phyloP scores from a whole-genome alignment of 2,113 vertebrate species.

The Dicaeum eximium region DNA sequence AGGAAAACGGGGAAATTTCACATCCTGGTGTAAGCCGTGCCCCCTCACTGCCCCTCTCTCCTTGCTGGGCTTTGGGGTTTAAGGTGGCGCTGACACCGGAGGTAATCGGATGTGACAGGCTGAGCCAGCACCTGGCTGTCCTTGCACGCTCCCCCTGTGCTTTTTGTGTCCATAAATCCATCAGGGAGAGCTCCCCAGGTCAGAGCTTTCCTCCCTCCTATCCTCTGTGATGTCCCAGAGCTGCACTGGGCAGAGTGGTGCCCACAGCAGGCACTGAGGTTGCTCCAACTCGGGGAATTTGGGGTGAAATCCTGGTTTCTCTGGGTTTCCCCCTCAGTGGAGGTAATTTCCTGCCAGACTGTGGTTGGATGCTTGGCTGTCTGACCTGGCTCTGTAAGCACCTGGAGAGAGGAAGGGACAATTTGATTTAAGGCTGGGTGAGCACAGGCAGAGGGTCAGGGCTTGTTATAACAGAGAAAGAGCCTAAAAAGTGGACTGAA shows the following conservation, averaged over 20 bases:
- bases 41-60: background rate
- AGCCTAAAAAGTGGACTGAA: background rate
- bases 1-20: background rate
- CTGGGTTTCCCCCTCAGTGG: background rate
- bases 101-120: background rate
- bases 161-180: background rate
- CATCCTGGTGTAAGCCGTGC: background rate
- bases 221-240: background rate
- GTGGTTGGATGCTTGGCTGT: rapidly evolving
- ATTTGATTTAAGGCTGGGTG: background rate
- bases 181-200: background rate
- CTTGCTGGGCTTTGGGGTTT: background rate
- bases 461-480: background rate
- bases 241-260: background rate
- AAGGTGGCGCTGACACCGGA: background rate
- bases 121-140: background rate
- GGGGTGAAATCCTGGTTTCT: background rate
- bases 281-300: background rate
- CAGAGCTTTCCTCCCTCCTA: background rate
- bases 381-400: background rate
- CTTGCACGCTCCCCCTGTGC: background rate
- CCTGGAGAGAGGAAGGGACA: background rate
- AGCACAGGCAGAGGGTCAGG: background rate
- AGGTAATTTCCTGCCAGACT: rapidly evolving
- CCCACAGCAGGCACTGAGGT: background rate